These are phyloP conservation scores for Acyrthosiphon pisum DNA, from an alignment of 1,140 invertebrate genomes.

Conservation along the genomic window DNA sequence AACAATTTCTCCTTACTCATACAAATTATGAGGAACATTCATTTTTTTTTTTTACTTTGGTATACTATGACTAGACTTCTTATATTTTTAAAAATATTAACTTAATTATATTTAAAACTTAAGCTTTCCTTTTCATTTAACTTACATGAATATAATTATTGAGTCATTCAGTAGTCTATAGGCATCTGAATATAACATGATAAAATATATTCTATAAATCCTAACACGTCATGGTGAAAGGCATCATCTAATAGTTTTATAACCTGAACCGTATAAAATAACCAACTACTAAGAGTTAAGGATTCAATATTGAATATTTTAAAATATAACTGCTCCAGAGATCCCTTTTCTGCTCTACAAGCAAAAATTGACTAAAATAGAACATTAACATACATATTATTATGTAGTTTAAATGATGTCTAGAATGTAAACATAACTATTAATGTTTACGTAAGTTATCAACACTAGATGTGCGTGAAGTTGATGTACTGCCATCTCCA, in stretches of 20 bases:
- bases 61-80: not conserved
- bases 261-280: constrained; percentile 9
- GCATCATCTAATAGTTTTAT: constrained; percentile 28
- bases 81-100: not conserved
- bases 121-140: not conserved
- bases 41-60: not conserved
- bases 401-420: constrained; percentile 11
- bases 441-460: constrained; percentile 67
- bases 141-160: constrained; percentile 6
- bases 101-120: constrained; percentile 21
- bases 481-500: constrained; percentile 65
- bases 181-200: constrained; percentile 25
- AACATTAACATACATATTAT: constrained; percentile 1
- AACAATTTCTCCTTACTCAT: not conserved
- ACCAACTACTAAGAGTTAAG: constrained; percentile 46
- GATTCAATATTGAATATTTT: constrained; percentile 34
- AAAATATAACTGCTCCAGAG: constrained; percentile 31
- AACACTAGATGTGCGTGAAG: constrained; percentile 68
- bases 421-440: constrained; percentile 15
- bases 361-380: constrained; percentile 53
- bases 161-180: constrained; percentile 47
- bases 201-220: constrained; percentile 20
- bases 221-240: constrained; percentile 23
- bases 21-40: not conserved
- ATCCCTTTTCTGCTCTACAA: constrained; percentile 40